Percentiles rank a stretch among this genome's conserved stretches.
These are phyloP conservation scores for Drosophila falleni DNA, from an alignment of 2,888 invertebrate genomes.

Conservation along the genomic window DNA sequence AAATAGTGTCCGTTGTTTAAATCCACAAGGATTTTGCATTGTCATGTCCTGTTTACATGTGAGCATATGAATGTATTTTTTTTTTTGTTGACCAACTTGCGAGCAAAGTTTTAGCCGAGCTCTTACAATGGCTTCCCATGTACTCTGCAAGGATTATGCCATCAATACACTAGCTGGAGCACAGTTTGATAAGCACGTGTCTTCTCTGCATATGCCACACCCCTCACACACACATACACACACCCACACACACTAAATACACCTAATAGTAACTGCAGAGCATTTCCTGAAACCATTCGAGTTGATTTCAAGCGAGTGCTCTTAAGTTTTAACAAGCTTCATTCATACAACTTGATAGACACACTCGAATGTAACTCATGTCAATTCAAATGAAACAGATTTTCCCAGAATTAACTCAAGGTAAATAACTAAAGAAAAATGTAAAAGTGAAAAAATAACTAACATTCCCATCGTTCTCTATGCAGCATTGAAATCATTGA, in stretches of 20 bases:
- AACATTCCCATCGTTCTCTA: background rate
- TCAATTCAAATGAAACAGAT: conserved; percentile 5
- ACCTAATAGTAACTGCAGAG: background rate
- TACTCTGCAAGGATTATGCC: conserved; percentile 34
- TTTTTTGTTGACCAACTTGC: conserved; percentile 36
- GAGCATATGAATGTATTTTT: conserved; percentile 22
- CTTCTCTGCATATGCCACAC: conserved; percentile 3
- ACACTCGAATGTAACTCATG: conserved; percentile 26
- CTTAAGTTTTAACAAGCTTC: conserved; percentile 24
- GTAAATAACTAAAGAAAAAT: background rate
- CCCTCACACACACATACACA: background rate
- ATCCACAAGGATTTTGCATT: conserved; percentile 61
- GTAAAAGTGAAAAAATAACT: background rate
- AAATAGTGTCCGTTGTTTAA: conserved; percentile 54
- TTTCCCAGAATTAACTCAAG: background rate
- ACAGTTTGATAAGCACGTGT: conserved; percentile 30
- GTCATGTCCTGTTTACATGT: conserved; percentile 56
- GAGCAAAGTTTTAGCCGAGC: conserved; percentile 30
- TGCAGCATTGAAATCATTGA: background rate
- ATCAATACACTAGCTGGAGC: conserved; percentile 31
- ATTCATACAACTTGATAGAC: conserved; percentile 7
- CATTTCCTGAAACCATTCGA: conserved; percentile 22
- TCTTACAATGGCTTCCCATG: conserved; percentile 30
- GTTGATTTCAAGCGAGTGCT: conserved; percentile 5
- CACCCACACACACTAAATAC: background rate